A percentile compares a stretch with the other conserved stretches of the same genome.
phyloP scores from a whole-genome alignment of 2,888 invertebrate species.

The Ornithoptera priamus region DNA sequence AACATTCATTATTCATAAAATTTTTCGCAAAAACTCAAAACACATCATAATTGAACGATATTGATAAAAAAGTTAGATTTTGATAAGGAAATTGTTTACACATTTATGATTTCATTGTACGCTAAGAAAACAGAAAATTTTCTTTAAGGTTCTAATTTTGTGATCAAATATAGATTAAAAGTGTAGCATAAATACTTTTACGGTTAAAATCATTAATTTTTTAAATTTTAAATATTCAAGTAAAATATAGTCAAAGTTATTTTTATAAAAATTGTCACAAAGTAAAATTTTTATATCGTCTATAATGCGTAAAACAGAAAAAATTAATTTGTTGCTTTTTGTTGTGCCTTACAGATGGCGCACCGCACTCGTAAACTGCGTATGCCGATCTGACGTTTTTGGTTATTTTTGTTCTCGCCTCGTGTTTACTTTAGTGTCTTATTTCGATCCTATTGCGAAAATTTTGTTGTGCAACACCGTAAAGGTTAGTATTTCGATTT shows the following conservation, averaged over 20 bases:
- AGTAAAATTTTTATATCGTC: background rate
- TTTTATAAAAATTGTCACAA: conserved; percentile 18
- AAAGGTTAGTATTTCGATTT: conserved; percentile 61
- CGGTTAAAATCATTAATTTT: background rate
- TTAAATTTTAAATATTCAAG: background rate
- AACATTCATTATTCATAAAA: background rate
- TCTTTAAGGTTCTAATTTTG: background rate
- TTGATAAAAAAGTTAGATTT: conserved; percentile 12
- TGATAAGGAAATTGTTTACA: conserved; percentile 24
- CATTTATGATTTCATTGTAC: conserved; percentile 5
- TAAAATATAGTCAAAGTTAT: conserved; percentile 20
- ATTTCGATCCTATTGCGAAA: conserved; percentile 75
- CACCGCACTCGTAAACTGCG: conserved; percentile 76
- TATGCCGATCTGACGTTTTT: conserved; percentile 79
- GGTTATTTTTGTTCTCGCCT: conserved; percentile 81
- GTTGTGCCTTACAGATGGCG: conserved; percentile 74
- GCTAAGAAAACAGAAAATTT: background rate
- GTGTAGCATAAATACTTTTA: background rate
- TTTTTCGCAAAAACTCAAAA: background rate
- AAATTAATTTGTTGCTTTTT: conserved; percentile 54
- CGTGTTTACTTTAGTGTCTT: conserved; percentile 81
- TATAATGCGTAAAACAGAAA: conserved; percentile 48
- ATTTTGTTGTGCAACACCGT: conserved; percentile 70
- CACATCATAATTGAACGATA: conserved; percentile 12
- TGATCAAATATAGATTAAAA: background rate